Base-by-base conservation (phyloP, 1,140 invertebrate species). In the Phthorimaea operculella region DNA sequence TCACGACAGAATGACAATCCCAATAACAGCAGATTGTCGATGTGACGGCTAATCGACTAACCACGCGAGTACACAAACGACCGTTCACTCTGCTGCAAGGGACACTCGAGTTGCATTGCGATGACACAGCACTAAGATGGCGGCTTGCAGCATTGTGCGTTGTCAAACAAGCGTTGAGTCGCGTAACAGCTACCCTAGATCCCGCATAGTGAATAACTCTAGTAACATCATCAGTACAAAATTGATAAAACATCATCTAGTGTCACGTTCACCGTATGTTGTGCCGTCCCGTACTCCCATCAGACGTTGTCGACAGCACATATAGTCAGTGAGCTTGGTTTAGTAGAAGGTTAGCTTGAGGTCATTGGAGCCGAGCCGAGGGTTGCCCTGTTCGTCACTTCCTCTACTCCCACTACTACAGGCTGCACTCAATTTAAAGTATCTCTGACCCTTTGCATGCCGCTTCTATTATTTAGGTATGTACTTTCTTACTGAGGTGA, bases 61-160 rank as follows among this genome's bases (percentile, higher is more conserved):
- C 78, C 73, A 74, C 77, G 81, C 79, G 81, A 79, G 76, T 81
- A 83, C 81, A 82, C 77, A 80, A 72, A 68, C 70, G 66, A 79
- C 69, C 65, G 57, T 70, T 62, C 79, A 81, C 79, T 75, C 64
- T 79, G 71, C 77, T 84, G 78, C 79, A 83, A 83, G 71, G 66
- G 61, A 66, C 55, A 48, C 49, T 58, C 10, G 21, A 52, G 18
- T 15, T 33, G 11, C 34, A 51, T 28, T 28, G 21, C 6, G 21
- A 28, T 36, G 48, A 49, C 48, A 56, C 17, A 12, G n/a, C 36
- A 39, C 36, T 39, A 39, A 14, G 14, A 56, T 21, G 15, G 33
- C 51, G 54, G 57, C 75, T 81, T 84, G 81, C 79, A 82, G 76
- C 72, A 76, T 64, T 69, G 81, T 81, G 76, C 62, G 63, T 63